A percentile compares a stretch with the other conserved stretches of the same genome.
phyloP scores from a whole-genome alignment of 1,140 invertebrate species.

The Gyrodactylus bullatarudis region DNA sequence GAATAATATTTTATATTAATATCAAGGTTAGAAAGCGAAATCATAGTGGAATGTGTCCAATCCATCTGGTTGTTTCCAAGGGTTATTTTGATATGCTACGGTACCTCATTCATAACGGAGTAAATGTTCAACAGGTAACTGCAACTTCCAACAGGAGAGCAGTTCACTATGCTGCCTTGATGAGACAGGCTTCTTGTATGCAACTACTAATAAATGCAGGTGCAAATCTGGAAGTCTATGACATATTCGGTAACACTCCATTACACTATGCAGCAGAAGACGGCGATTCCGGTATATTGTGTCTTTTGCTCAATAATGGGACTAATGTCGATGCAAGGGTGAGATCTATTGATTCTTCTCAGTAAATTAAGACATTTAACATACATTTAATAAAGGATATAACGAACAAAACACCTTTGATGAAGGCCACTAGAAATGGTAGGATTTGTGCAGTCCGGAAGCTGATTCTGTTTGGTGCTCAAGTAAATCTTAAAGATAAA shows the following conservation, averaged over 20 bases:
- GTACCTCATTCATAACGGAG: constrained; percentile 18
- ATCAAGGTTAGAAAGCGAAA: constrained; percentile 14
- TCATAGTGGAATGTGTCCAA: constrained; percentile 17
- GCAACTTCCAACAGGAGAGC: constrained; percentile 15
- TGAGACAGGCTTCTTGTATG: constrained; percentile 13
- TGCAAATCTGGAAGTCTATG: constrained; percentile 16
- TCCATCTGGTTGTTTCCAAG: constrained; percentile 17
- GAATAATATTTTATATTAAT: not conserved
- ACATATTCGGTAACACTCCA: constrained; percentile 19
- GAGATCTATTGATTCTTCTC: not conserved
- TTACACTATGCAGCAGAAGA: constrained; percentile 19
- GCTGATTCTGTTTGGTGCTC: constrained; percentile 14
- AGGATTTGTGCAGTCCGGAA: constrained; percentile 15
- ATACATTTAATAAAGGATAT: constrained; percentile 13
- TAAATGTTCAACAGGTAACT: constrained; percentile 17
- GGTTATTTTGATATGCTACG: constrained; percentile 19
- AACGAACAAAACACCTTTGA: constrained; percentile 18
- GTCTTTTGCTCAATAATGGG: constrained; percentile 15
- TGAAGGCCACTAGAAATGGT: constrained; percentile 19
- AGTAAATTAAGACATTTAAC: not conserved
- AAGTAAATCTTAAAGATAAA: constrained; percentile 70
- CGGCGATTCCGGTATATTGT: constrained; percentile 17
- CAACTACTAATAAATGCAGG: constrained; percentile 15
- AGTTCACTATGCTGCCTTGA: constrained; percentile 17
- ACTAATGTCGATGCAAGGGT: constrained; percentile 14